Conservation (phyloP, 2,797 vertebrate species). For the Hypotaenidia okinawae region DNA sequence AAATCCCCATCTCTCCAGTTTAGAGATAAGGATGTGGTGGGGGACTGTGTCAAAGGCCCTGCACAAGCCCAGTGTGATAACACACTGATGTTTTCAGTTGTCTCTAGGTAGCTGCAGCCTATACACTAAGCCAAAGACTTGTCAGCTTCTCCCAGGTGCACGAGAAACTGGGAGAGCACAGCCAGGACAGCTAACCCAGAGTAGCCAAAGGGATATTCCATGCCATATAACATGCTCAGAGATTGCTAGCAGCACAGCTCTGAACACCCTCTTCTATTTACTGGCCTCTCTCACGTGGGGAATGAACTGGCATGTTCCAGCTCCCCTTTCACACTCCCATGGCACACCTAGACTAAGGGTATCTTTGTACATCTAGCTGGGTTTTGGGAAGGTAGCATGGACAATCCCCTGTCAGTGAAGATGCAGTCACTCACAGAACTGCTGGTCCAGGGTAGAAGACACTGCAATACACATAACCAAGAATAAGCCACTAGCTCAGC, state of each 20-base stretch:
- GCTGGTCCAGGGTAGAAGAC: not conserved
- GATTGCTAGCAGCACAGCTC: not conserved
- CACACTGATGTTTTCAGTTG: too few relatives aligned
- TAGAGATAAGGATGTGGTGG: too few relatives aligned
- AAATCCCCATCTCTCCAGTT: too few relatives aligned
- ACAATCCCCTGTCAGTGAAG: not conserved
- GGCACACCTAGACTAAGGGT: not conserved
- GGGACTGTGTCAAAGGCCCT: too few relatives aligned
- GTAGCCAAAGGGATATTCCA: too few relatives aligned
- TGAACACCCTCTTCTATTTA: not conserved
- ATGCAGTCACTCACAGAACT: not conserved
- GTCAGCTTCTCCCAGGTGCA: too few relatives aligned
- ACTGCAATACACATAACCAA: not conserved
- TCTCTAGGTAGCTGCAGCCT: too few relatives aligned
- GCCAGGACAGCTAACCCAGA: too few relatives aligned
- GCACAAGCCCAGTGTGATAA: too few relatives aligned
- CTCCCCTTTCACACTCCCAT: not conserved
- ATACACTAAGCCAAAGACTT: too few relatives aligned
- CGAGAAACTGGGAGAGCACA: too few relatives aligned
- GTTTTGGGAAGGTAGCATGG: not conserved
- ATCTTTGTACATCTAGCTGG: not conserved
- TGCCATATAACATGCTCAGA: not conserved
- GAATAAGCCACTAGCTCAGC: not conserved
- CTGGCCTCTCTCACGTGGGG: not conserved
- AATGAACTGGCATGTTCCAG: not conserved